Percentiles rank a stretch among this genome's conserved stretches.
Evolutionary conservation across 2,797 vertebrate genomes (phyloP).

Genomic region (Pseudochirops corinnae): DNA sequence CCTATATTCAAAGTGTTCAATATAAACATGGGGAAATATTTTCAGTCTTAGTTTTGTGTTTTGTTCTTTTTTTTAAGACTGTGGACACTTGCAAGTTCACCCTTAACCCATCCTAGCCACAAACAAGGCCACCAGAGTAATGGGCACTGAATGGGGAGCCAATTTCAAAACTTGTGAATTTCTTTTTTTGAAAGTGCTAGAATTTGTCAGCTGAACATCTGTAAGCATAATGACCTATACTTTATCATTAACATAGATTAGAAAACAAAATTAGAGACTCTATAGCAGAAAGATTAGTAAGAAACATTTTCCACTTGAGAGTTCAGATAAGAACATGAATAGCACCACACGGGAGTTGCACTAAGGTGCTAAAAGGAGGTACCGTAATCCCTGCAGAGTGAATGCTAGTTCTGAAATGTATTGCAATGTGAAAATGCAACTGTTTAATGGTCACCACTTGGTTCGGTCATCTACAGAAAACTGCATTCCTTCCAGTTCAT

Average conservation of each 20-base stretch:
- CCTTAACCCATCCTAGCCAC: slow-evolving; percentile 61
- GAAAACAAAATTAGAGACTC: slow-evolving; percentile 49
- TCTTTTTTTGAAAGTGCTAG: slow-evolving; percentile 72
- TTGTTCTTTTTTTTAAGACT: slow-evolving; percentile 65
- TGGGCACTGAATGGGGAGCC: slow-evolving; percentile 53
- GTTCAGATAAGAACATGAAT: slow-evolving; percentile 74
- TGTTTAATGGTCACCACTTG: slow-evolving; percentile 79
- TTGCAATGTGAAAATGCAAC: slow-evolving; percentile 73
- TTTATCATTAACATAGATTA: slow-evolving; percentile 38
- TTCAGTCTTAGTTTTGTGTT: slow-evolving; percentile 59
- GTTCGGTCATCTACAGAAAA: slow-evolving; percentile 83
- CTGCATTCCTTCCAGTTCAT: slow-evolving; percentile 80
- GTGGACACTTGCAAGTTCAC: slow-evolving; percentile 43
- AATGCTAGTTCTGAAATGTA: slow-evolving; percentile 76
- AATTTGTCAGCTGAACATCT: slow-evolving; percentile 48
- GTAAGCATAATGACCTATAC: slow-evolving; percentile 50
- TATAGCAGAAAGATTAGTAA: slow-evolving; percentile 65
- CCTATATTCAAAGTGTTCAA: slow-evolving; percentile 69
- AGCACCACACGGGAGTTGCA: slow-evolving; percentile 82
- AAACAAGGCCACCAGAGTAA: slow-evolving; percentile 6
- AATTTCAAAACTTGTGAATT: slow-evolving; percentile 70
- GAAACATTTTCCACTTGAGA: slow-evolving; percentile 70
- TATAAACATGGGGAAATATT: slow-evolving; percentile 48
- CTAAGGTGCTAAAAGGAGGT: slow-evolving; percentile 80
- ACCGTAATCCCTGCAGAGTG: slow-evolving; percentile 82